Evolutionary conservation across 2,888 invertebrate genomes (phyloP).

Genomic region (Gastrophysa polygoni): DNA sequence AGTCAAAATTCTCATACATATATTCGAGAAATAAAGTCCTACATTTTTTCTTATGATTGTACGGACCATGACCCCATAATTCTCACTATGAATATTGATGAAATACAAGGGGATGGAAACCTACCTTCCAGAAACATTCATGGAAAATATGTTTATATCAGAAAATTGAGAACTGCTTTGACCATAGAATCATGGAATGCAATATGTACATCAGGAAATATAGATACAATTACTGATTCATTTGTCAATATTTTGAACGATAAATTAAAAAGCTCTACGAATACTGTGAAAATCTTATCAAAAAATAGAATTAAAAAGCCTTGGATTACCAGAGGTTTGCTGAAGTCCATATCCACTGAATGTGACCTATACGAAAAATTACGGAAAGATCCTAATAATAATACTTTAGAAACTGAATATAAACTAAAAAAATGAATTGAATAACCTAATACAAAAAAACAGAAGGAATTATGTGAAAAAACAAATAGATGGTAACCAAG

Average conservation of each 20-base stretch:
- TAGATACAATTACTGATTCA: too few relatives aligned
- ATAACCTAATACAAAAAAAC: constrained; percentile 3
- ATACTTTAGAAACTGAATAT: constrained; percentile 1
- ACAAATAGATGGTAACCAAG: background rate
- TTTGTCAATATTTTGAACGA: background rate
- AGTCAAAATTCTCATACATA: too few relatives aligned
- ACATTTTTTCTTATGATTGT: background rate
- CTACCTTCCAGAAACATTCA: background rate
- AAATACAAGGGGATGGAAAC: background rate
- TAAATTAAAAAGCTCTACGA: background rate
- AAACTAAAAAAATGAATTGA: constrained; percentile 1
- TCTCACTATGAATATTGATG: background rate
- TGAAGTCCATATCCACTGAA: background rate
- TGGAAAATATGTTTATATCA: background rate
- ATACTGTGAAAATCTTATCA: background rate
- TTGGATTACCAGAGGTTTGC: constrained; percentile 4
- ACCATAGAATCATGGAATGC: background rate
- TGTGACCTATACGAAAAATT: constrained; percentile 1
- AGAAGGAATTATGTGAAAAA: background rate
- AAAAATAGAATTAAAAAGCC: background rate
- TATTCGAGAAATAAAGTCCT: background rate
- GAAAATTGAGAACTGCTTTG: background rate
- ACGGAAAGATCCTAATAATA: background rate
- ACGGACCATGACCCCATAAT: background rate
- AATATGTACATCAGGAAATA: background rate